Evolutionary conservation across 2,113 vertebrate species (phyloP), one percentile per base, ranked within the genome.

Genomic region (Barbus barbus): DNA sequence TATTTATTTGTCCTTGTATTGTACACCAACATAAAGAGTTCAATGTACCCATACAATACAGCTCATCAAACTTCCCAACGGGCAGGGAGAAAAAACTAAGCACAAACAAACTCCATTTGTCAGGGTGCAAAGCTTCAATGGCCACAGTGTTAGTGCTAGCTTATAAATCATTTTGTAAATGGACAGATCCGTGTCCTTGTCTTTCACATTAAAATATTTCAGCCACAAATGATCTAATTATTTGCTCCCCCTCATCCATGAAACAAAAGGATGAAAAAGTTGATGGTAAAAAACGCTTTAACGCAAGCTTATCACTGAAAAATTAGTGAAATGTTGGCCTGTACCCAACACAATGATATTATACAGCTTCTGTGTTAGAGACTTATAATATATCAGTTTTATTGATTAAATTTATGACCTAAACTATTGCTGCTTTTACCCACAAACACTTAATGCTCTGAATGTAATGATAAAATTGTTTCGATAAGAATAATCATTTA

Each of bases 181-280:
- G n/a, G n/a, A n/a, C n/a, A n/a, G n/a, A n/a, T n/a, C n/a, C n/a
- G n/a, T n/a, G n/a, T n/a, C n/a, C 65, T 36, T 69, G 18, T 36
- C 65, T 69, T 69, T 69, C 31, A 36, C 31, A 69, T 69, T 28
- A 63, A 63, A 63, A 60, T 60, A 60, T n/a, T 60, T 60, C 58
- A 58, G 2, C 9, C 56, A 58, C 56, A n/a, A 2, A n/a, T 58
- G n/a, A 1, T 60, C 16, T 18, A 4, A 60, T 60, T 60, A 60
- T 12, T 60, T 11, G 12, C 58, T 60, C 58, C 24, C 8, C 24
- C 24, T 60, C 58, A 1, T 24, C 8, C 56, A 60, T n/a, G 9
- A 60, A 60, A 22, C 20, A 24, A n/a, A 60, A 3, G 3, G n/a
- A n/a, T 24, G 58, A 11, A 60, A 60, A 60, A 11, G 3, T 24